These are phyloP conservation scores for Epicauta chinensis DNA, from an alignment of 1,140 invertebrate species.

Conservation along the genomic window DNA sequence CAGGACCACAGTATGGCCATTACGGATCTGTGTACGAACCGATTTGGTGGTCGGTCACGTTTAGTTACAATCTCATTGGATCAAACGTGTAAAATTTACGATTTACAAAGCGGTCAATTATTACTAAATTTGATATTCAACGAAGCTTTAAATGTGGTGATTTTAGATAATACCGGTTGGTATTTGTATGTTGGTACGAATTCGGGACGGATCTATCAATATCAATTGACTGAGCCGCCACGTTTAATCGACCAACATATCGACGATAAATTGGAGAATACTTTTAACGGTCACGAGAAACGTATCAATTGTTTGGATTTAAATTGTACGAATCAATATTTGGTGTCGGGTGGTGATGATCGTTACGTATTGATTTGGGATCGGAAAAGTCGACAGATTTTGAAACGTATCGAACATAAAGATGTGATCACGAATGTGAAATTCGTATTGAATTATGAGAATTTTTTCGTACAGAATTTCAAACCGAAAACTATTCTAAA, in stretches of 20 bases:
- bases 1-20: constrained; percentile 70
- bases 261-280: constrained; percentile 37
- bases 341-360: constrained; percentile 72
- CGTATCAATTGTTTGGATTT: constrained; percentile 62
- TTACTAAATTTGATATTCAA: constrained; percentile 70
- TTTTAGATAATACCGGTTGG: constrained; percentile 64
- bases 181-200: constrained; percentile 65
- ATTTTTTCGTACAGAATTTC: constrained; percentile 31
- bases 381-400: constrained; percentile 62
- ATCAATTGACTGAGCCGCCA: constrained; percentile 58
- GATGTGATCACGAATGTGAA: constrained; percentile 61
- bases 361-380: constrained; percentile 73
- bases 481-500: constrained; percentile 26
- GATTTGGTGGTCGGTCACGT: constrained; percentile 54
- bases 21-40: constrained; percentile 64
- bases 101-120: constrained; percentile 58
- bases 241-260: constrained; percentile 60
- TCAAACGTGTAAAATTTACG: constrained; percentile 75
- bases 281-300: constrained; percentile 59
- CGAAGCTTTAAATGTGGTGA: constrained; percentile 59
- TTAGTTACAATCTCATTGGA: constrained; percentile 74
- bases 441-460: constrained; percentile 30
- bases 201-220: constrained; percentile 62
- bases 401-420: constrained; percentile 63
- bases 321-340: constrained; percentile 57